phyloP scores from a whole-genome alignment of 30 jellyfish, hydroid and myxozoan genomes.

The Mastigias papua region DNA sequence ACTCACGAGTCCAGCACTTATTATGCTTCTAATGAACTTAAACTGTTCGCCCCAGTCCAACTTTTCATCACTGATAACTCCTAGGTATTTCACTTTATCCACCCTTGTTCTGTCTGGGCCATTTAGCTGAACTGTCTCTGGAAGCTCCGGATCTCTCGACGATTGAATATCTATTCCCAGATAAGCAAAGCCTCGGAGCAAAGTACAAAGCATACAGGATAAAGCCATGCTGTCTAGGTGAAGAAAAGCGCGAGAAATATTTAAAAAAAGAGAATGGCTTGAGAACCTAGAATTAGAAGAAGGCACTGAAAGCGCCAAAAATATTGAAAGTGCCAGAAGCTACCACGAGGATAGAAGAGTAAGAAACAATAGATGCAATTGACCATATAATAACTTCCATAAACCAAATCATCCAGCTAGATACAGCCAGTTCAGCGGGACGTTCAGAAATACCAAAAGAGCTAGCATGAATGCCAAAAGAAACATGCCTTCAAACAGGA shows the following conservation, averaged over 20 bases:
- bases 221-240: background rate
- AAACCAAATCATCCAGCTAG: background rate
- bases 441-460: background rate
- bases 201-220: background rate
- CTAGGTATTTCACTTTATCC: too few species aligned
- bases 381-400: background rate
- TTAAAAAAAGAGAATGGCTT: background rate
- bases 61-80: too few species aligned
- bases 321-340: background rate
- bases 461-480: background rate
- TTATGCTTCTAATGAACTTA: too few species aligned
- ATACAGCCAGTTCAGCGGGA: background rate
- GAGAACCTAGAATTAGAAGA: background rate
- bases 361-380: background rate
- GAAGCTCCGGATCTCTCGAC: too few species aligned
- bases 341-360: background rate
- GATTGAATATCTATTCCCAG: too few species aligned
- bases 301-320: background rate
- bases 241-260: background rate
- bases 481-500: background rate
- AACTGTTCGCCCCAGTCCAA: too few species aligned
- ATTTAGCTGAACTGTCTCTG: too few species aligned
- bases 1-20: too few species aligned
- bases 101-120: too few species aligned
- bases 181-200: too few species aligned